phyloP scores from a whole-genome alignment of 2,113 vertebrate genomes.

The Fregata magnificens region DNA sequence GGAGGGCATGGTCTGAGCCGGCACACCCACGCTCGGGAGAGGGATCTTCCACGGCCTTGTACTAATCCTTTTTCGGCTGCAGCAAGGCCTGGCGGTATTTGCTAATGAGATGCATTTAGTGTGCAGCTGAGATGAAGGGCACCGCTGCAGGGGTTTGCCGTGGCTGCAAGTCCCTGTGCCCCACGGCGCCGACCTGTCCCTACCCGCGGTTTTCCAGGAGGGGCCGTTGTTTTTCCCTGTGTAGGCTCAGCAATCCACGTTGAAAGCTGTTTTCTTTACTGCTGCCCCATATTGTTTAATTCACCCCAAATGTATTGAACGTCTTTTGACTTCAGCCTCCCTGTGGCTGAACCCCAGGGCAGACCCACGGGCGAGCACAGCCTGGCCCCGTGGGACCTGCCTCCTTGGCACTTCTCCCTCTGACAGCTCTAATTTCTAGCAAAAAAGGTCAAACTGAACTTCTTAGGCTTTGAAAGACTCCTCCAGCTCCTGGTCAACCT shows the following conservation, averaged over 20 bases:
- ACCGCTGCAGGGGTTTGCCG: accelerated
- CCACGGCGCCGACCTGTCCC: accelerated
- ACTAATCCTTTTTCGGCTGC: neutral
- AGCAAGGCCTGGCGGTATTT: neutral
- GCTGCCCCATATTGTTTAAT: slow-evolving; percentile 1
- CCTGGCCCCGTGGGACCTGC: neutral
- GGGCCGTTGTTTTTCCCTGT: neutral
- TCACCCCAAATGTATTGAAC: neutral
- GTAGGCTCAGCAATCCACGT: neutral
- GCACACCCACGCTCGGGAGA: neutral
- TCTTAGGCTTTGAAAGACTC: neutral
- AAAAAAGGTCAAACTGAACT: slow-evolving; percentile 18
- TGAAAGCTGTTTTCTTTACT: neutral
- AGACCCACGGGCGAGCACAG: neutral
- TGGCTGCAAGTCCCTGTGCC: neutral
- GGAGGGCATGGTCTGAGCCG: neutral
- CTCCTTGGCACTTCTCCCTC: slow-evolving; percentile 36
- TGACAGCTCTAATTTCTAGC: slow-evolving; percentile 29
- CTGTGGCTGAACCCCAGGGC: neutral
- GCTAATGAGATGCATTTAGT: neutral
- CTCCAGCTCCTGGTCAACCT: neutral
- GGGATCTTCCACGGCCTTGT: neutral
- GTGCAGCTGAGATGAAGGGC: neutral
- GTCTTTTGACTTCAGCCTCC: neutral
- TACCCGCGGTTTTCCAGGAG: neutral